A percentile compares a stretch with the other conserved stretches of the same genome.
Conservation (phyloP, 2,797 vertebrate species). For the Propithecus deckenii region DNA sequence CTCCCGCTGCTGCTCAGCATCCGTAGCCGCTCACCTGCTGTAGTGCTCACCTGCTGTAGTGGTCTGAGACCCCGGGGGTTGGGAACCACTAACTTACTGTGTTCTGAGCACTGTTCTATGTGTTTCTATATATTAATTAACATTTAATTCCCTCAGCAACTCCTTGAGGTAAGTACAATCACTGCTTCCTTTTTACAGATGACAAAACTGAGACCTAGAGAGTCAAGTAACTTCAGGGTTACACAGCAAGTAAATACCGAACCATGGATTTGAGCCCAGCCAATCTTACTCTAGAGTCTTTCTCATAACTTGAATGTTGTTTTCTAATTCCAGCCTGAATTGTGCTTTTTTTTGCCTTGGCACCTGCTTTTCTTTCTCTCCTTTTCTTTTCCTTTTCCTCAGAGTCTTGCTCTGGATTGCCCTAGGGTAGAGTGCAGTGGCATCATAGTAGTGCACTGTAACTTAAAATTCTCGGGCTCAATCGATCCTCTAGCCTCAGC, state of each 20-base stretch:
- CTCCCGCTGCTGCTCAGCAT: too few relatives aligned
- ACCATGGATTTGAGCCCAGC: not conserved
- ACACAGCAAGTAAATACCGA: not conserved
- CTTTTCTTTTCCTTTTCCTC: too few relatives aligned
- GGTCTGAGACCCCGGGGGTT: too few relatives aligned
- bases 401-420: too few relatives aligned
- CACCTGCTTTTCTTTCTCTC: not conserved
- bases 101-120: not conserved
- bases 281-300: not conserved
- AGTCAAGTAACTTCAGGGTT: not conserved
- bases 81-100: not conserved
- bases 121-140: not conserved
- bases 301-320: not conserved
- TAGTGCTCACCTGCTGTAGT: too few relatives aligned
- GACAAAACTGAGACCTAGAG: not conserved
- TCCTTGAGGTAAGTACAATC: not conserved
- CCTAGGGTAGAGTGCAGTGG: too few relatives aligned
- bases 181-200: not conserved
- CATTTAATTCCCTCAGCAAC: not conserved
- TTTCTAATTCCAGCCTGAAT: not conserved
- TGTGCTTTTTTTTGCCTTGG: not conserved
- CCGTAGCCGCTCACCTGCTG: too few relatives aligned
- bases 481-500: too few relatives aligned
- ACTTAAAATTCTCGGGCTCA: too few relatives aligned
- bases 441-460: too few relatives aligned